Percentiles rank a stretch among this genome's conserved stretches.
Evolutionary conservation across 2,113 vertebrate genomes (phyloP).

Genomic region (Stigmatopora nigra): DNA sequence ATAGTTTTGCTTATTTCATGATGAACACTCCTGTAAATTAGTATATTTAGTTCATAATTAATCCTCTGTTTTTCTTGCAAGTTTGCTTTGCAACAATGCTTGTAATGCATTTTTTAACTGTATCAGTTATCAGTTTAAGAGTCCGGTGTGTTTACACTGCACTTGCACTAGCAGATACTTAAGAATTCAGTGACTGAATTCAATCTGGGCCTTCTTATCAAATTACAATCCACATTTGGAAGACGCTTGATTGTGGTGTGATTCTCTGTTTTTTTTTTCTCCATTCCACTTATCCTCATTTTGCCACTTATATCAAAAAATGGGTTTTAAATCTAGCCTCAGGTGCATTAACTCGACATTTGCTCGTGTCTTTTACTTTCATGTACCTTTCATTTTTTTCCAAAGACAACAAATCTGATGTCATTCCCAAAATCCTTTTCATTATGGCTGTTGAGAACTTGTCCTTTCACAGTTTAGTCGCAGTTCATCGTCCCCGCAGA

Average conservation of each 20-base stretch:
- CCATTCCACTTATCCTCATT: neutral
- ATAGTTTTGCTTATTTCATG: too few species aligned
- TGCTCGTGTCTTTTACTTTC: neutral
- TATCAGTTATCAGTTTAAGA: too few species aligned
- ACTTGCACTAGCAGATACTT: neutral
- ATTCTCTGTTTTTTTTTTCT: neutral
- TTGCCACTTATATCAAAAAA: neutral
- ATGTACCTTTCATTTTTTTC: constrained; percentile 58
- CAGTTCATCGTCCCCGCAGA: neutral
- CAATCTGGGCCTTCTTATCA: too few species aligned
- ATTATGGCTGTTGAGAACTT: constrained; percentile 60
- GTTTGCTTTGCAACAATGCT: too few species aligned
- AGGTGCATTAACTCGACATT: neutral
- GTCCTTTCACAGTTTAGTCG: constrained; percentile 38
- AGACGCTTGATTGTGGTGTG: neutral
- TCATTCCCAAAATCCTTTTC: constrained; percentile 65
- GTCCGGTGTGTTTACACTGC: neutral
- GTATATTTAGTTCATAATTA: neutral
- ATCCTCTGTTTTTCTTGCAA: neutral
- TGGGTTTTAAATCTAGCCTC: neutral
- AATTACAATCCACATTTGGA: neutral
- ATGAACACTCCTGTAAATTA: too few species aligned
- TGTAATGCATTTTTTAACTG: too few species aligned
- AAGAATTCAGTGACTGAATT: too few species aligned
- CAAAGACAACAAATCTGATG: constrained; percentile 64